Evolutionary conservation across 2,888 invertebrate genomes (phyloP), one percentile per base, ranked within the genome.

Genomic region (Andrena minutula): DNA sequence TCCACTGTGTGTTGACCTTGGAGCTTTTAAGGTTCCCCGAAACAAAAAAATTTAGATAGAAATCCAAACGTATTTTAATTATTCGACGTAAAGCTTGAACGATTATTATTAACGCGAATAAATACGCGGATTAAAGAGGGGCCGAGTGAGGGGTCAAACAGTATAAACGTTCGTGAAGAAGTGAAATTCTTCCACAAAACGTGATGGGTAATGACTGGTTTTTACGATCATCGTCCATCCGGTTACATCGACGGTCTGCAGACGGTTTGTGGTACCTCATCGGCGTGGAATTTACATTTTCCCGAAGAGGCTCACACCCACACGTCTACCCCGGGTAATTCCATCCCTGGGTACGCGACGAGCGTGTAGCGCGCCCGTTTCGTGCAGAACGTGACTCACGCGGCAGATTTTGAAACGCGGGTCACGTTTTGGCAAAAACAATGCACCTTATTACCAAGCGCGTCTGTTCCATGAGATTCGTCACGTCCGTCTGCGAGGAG

Each of bases 361-460:
- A 26, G 75, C 78, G 75, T 83, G 85, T 84, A 82, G 86, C 70
- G 73, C 64, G 82, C 76, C 81, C 72, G 79, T 79, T 79, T 81
- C 75, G 79, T 71, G 79, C 74, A 56, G 49, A 66, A 76, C 51
- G 64, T 89, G 89, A 89, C 81, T 90, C 90, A 87, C 41, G 75
- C 79, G 63, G 68, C 60, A 86, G 81, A 84, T 88, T 90, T 89
- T 86, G 89, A 89, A 90, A 90, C 83, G 77, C 86, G 84, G 56
- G 79, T 86, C 88, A 82, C 84, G 82, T 90, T 89, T 90, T 89
- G 90, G 89, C 89, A 89, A 89, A 88, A 90, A 89, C 89, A 89
- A 89, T 88, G 84, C 74, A 64, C 82, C 86, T 87, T 90, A 86
- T 88, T 87, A 82, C 81, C 82, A 78, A 87, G 81, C 70, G 80